Evolutionary conservation across 1,140 invertebrate species (phyloP), one percentile per base, ranked within the genome.

Genomic region (Conus betulinus): DNA sequence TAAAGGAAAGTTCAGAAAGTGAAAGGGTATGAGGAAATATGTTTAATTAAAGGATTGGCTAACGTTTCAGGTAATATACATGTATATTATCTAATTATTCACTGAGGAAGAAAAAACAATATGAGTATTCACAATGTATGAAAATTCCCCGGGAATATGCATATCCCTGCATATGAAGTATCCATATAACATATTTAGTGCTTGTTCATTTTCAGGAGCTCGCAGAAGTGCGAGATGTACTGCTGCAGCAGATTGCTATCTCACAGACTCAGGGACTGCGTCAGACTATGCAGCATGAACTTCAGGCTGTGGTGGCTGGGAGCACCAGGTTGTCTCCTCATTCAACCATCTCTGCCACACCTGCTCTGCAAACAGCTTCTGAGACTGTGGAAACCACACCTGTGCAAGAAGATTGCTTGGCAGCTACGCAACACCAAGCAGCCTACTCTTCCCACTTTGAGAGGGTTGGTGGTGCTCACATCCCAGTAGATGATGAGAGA

Each of bases 191-290:
- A 63, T 63, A 63, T 63, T 63, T 11, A 63, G 60, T 63, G 60
- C 10, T 11, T 63, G 10, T 63, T 63, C 60, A 63, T 78, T 27
- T 78, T 27, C 88, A 94, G 94, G 92, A 93, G 63, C 88, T 94
- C 23, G 91, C 91, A 84, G 92, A 93, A 87, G 92, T 90, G 7
- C 88, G 92, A 85, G 93, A 94, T 90, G 91, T 87, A 27, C 88
- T 93, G 23, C 83, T 93, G 51, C 55, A 91, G 84, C 90, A 94
- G 87, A 90, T 93, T 15, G 90, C 91, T 60, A 87, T 91, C 0
- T 91, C 91, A 23, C 91, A 91, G 63, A 83, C 89, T 15, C 87
- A 91, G 51, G 88, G 84, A 25, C 78, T 79, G 5, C 74, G 71
- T 20, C 11, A 63, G 15, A 55, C 57, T 23, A 60, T 92, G 51